A percentile compares a stretch with the other conserved stretches of the same genome.
Conservation (phyloP, 2,797 vertebrate genomes). For the Chloroceryle amazona region DNA sequence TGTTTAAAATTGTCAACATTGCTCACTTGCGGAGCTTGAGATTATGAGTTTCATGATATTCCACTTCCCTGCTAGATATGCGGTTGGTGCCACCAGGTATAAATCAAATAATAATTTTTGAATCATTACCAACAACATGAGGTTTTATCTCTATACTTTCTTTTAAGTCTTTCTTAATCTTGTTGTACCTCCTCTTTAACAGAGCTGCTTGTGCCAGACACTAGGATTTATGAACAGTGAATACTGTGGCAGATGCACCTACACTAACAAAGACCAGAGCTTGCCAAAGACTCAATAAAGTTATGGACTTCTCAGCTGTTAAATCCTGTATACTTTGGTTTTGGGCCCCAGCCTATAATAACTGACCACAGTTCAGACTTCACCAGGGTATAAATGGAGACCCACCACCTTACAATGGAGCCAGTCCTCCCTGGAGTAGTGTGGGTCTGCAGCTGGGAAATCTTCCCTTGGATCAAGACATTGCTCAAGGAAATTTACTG, state of each 20-base stretch:
- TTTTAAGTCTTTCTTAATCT: background rate
- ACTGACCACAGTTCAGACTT: too few relatives aligned
- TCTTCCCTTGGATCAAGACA: too few relatives aligned
- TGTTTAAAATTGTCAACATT: background rate
- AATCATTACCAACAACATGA: background rate
- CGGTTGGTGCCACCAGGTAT: background rate
- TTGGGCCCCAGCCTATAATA: too few relatives aligned
- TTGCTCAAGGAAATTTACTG: too few relatives aligned
- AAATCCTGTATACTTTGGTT: too few relatives aligned
- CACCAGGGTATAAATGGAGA: too few relatives aligned
- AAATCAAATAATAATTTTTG: background rate
- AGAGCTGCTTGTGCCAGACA: background rate
- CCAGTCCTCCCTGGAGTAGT: too few relatives aligned
- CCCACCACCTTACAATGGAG: too few relatives aligned
- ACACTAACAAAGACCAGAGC: too few relatives aligned
- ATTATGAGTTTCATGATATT: background rate
- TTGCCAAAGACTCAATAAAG: too few relatives aligned
- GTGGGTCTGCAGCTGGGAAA: too few relatives aligned
- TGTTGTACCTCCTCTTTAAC: background rate
- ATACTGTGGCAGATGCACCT: background rate
- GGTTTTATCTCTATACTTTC: background rate
- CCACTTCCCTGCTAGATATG: background rate
- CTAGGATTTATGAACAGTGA: background rate
- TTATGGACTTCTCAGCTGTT: too few relatives aligned
- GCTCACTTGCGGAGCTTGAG: background rate